These are phyloP conservation scores for Lophochroa leadbeateri DNA, from an alignment of 2,113 vertebrate species.

Conservation along the genomic window DNA sequence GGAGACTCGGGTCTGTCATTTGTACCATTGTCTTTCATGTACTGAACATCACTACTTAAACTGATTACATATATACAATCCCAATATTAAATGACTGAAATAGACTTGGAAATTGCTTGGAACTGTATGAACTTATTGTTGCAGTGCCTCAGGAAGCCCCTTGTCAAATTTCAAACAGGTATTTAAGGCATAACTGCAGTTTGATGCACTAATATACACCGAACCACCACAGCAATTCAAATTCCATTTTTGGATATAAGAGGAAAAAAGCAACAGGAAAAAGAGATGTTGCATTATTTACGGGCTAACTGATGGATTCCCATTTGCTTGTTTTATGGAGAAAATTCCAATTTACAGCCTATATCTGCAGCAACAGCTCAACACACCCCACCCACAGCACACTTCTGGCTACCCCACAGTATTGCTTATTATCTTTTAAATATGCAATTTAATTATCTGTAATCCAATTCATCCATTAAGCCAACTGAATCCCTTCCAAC, in stretches of 20 bases:
- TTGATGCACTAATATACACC: background rate
- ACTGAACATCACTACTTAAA: fast-evolving
- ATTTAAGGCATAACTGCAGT: background rate
- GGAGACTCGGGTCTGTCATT: background rate
- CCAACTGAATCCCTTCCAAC: background rate
- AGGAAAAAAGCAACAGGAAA: background rate
- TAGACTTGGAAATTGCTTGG: background rate
- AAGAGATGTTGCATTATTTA: background rate
- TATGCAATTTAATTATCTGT: background rate
- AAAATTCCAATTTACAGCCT: background rate
- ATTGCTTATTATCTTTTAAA: background rate
- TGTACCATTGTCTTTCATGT: background rate
- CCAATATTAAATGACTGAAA: background rate
- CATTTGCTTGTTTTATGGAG: background rate
- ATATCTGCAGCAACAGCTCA: background rate
- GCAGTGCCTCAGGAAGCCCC: background rate
- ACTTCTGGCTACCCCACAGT: background rate
- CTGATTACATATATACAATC: background rate
- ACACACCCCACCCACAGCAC: background rate
- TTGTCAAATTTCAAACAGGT: background rate
- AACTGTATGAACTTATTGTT: background rate
- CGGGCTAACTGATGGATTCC: background rate
- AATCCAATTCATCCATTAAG: background rate
- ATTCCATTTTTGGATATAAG: background rate
- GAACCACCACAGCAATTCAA: background rate